Evolutionary conservation across 1,140 invertebrate genomes (phyloP), one percentile per base, ranked within the genome.

Genomic region (Scaptomyza graminum): DNA sequence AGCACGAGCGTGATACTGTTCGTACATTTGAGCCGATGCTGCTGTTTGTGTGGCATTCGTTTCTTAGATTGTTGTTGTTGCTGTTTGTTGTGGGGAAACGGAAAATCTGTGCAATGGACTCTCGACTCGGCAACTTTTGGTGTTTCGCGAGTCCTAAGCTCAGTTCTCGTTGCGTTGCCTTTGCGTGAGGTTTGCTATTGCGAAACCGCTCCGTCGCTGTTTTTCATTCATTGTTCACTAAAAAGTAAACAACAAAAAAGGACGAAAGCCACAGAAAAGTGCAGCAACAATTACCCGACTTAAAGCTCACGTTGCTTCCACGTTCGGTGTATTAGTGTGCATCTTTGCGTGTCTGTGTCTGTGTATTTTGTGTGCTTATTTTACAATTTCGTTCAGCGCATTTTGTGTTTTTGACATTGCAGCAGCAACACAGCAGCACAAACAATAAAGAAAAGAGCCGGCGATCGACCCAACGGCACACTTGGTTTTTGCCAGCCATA

Each of bases 111-210:
- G 66, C 69, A 62, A 51, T 54, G 62, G 70, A 76, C 65, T 44
- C 43, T 34, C 72, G 52, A 55, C 61, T 67, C 63, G 46, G 56
- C 44, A 59, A 50, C n/a, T 63, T 55, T 15, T 34, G 25, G 37
- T 41, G 12, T 41, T 41, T 54, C 64, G 51, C 39, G 52, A 31
- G 50, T 66, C 51, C 72, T 84, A 63, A 15, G 49, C 61, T 75
- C 76, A 87, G 83, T 87, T 87, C 83, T 60, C 76, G 76, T 79
- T 87, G 83, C 79, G 83, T 83, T 88, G 79, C 46, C 83, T 55
- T 74, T 79, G 83, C 79, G 83, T 79, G 50, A 87, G 72, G 83
- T 79, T 66, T 74, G 55, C 18, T 12, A 54, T 22, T 88, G 68
- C 74, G 57, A 22, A 12, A 44, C 74, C 44, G 61, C 66, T 69